Percentiles rank a stretch among this genome's conserved stretches.
Evolutionary conservation across 1,140 invertebrate genomes (phyloP).

Genomic region (Drosophila punjabiensis): DNA sequence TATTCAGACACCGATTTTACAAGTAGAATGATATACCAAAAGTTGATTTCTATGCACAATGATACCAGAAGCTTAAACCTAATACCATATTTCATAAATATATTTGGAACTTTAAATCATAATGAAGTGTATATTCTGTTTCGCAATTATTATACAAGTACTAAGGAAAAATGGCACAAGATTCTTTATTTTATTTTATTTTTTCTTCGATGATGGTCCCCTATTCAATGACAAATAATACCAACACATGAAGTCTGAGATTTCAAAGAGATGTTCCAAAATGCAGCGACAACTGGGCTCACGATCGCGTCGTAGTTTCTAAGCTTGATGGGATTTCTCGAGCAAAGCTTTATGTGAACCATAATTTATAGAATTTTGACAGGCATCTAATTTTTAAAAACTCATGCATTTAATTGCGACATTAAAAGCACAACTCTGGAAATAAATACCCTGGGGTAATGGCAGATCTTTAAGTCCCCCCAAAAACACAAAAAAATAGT

Average conservation of each 20-base stretch:
- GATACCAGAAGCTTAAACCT: too few relatives aligned
- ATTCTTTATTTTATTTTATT: background rate
- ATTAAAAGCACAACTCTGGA: slow-evolving; percentile 70
- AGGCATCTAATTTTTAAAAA: slow-evolving; percentile 80
- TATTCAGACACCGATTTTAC: too few relatives aligned
- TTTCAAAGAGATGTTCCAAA: background rate
- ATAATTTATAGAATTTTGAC: slow-evolving; percentile 76
- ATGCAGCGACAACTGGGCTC: background rate
- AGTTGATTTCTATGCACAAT: too few relatives aligned
- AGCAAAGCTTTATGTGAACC: slow-evolving; percentile 59
- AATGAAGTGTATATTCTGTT: too few relatives aligned
- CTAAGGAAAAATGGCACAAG: background rate
- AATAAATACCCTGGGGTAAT: slow-evolving; percentile 47
- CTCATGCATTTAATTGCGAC: slow-evolving; percentile 82
- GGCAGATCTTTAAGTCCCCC: slow-evolving; percentile 33
- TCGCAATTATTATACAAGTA: background rate
- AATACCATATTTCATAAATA: too few relatives aligned
- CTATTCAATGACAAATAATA: background rate
- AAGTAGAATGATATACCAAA: too few relatives aligned
- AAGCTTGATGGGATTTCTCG: slow-evolving; percentile 16
- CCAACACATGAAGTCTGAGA: slow-evolving; percentile 13
- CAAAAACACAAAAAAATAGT: slow-evolving; percentile 29
- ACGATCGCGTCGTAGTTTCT: background rate
- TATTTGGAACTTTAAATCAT: too few relatives aligned
- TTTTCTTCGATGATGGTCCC: background rate